A percentile compares a stretch with the other conserved stretches of the same genome.
phyloP scores from a whole-genome alignment of 2,113 vertebrate species.

The Cathartes aura region DNA sequence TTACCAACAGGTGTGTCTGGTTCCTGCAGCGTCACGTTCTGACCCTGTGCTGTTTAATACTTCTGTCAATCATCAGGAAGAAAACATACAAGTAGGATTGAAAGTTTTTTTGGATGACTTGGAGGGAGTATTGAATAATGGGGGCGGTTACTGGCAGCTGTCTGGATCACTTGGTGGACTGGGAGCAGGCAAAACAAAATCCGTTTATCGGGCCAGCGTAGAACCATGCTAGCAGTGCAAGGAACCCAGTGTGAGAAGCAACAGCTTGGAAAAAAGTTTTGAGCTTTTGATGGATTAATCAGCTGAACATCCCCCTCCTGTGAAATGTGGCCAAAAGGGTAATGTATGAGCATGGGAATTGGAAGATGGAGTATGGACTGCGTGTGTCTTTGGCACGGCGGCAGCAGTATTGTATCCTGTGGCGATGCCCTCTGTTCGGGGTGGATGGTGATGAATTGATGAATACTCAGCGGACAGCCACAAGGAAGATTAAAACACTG shows the following conservation, averaged over 20 bases:
- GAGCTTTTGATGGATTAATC: slow-evolving; percentile 49
- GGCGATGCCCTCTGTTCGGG: slow-evolving; percentile 40
- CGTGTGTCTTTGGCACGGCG: not conserved
- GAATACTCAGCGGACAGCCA: not conserved
- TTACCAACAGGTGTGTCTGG: slow-evolving; percentile 15
- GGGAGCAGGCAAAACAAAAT: slow-evolving; percentile 18
- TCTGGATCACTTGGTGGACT: not conserved
- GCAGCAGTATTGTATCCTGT: not conserved
- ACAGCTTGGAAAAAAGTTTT: slow-evolving; percentile 46
- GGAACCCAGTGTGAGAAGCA: not conserved
- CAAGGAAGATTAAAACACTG: not conserved
- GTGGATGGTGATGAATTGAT: slow-evolving; percentile 7
- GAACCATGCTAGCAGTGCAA: not conserved
- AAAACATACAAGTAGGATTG: not conserved
- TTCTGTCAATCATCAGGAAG: not conserved
- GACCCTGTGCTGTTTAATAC: not conserved
- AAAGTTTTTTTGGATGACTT: not conserved
- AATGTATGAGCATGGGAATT: slow-evolving; percentile 12
- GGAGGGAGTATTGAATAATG: not conserved
- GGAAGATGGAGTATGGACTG: slow-evolving; percentile 25
- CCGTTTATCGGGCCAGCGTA: not conserved
- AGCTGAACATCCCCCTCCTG: slow-evolving; percentile 9
- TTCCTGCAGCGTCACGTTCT: not conserved
- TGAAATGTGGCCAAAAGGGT: slow-evolving; percentile 30
- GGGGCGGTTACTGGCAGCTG: not conserved